phyloP scores from a whole-genome alignment of 53 echinoderm and acorn worm genomes.

The Hippasteria phrygiana region DNA sequence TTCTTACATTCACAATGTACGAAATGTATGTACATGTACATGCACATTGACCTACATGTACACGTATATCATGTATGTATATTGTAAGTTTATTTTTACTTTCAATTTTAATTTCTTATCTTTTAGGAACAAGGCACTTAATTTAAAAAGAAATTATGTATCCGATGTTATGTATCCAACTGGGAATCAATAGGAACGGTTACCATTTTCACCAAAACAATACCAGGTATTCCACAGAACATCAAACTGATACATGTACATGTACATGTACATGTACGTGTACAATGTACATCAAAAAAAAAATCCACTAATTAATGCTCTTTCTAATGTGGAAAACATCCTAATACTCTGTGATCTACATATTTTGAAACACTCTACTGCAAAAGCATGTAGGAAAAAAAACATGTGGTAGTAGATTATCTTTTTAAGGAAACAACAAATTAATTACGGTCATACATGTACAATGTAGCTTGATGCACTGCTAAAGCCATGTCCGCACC shows the following conservation, averaged over 20 bases:
- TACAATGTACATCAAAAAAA: background rate
- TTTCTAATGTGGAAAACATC: no score
- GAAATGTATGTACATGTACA: background rate
- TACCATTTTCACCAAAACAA: background rate
- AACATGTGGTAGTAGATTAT: no score
- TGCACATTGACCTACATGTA: background rate
- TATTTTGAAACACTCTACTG: no score
- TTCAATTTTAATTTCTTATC: no score
- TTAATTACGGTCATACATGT: no score
- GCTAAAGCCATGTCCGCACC: no score
- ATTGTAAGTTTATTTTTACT: no score
- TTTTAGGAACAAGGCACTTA: background rate
- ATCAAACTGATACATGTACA: background rate
- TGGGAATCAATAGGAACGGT: background rate
- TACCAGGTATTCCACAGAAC: background rate
- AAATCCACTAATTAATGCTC: background rate
- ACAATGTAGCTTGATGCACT: no score
- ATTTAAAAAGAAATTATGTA: no score
- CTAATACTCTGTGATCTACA: no score
- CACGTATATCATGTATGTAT: background rate
- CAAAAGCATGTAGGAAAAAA: no score
- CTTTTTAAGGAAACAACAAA: no score
- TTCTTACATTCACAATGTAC: background rate
- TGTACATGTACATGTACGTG: slow-evolving; percentile 7
- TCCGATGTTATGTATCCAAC: background rate